Conservation (phyloP, 1,140 invertebrate genomes). For the Sipha flava region DNA sequence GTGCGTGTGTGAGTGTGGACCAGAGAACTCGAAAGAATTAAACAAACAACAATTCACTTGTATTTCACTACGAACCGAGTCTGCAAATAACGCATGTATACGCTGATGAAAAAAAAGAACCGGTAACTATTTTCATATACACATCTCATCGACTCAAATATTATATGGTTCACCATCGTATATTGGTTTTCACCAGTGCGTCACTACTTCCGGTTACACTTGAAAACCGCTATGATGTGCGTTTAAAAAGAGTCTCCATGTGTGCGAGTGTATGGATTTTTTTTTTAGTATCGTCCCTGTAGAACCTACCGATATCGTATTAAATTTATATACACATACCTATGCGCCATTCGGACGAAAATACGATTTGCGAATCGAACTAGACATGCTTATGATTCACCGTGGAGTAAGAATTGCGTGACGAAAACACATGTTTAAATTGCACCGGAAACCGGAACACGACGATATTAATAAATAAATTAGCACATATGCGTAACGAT, state of each 20-base stretch:
- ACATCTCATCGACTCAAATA: too few species aligned
- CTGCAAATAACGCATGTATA: not conserved
- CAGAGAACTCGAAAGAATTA: not conserved
- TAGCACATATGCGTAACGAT: not conserved
- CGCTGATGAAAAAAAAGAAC: too few species aligned
- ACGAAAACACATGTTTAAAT: not conserved
- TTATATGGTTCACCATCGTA: too few species aligned
- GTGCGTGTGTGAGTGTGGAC: not conserved
- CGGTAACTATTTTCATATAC: too few species aligned
- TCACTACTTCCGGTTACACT: too few species aligned
- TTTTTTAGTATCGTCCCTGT: too few species aligned
- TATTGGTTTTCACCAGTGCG: too few species aligned
- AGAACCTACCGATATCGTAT: too few species aligned
- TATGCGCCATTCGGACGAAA: not conserved
- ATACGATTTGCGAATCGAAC: not conserved
- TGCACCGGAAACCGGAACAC: not conserved
- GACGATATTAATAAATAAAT: not conserved
- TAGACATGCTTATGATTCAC: not conserved
- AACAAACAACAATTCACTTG: not conserved
- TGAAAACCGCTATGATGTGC: too few species aligned
- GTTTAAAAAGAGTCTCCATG: too few species aligned
- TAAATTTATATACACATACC: not conserved
- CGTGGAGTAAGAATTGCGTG: too few species aligned
- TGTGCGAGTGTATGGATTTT: too few species aligned
- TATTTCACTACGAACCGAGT: not conserved